Percentiles rank a stretch among this genome's conserved stretches.
Conservation (phyloP, 2,113 vertebrate species). For the Chitala chitala region DNA sequence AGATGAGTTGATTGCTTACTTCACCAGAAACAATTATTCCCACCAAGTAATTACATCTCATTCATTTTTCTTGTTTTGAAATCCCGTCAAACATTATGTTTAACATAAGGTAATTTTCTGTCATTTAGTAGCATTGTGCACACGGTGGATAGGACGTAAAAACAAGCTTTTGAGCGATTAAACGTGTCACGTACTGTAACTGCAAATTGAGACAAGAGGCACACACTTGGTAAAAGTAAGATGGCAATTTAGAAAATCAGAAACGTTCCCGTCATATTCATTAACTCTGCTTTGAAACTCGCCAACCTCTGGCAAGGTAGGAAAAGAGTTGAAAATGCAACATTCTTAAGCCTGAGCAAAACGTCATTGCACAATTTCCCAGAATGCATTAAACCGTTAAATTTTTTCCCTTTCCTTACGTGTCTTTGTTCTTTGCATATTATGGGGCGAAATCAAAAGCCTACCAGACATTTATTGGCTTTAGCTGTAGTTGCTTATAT, state of each 20-base stretch:
- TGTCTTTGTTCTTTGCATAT: no score
- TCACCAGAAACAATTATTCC: slow-evolving; percentile 20
- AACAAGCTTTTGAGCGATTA: background rate
- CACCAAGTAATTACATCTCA: slow-evolving; percentile 4
- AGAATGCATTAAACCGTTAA: no score
- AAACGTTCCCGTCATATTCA: background rate
- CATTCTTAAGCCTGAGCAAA: background rate
- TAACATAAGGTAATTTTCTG: slow-evolving; percentile 11
- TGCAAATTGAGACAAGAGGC: background rate
- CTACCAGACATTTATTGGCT: no score
- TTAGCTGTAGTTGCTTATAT: no score
- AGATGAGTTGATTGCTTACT: slow-evolving; percentile 29
- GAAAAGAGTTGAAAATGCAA: background rate
- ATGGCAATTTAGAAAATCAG: background rate
- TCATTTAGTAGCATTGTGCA: slow-evolving; percentile 13
- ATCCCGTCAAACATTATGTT: background rate
- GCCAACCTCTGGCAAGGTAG: background rate
- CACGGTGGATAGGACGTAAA: slow-evolving; percentile 4
- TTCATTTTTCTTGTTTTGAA: slow-evolving; percentile 23
- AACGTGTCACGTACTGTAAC: background rate
- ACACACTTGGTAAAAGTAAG: background rate
- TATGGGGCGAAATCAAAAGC: no score
- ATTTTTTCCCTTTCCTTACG: no score
- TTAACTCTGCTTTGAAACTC: background rate
- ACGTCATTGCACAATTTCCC: background rate